Base-by-base conservation (phyloP, 2,797 vertebrate genomes). In the Fistularia tabacaria region DNA sequence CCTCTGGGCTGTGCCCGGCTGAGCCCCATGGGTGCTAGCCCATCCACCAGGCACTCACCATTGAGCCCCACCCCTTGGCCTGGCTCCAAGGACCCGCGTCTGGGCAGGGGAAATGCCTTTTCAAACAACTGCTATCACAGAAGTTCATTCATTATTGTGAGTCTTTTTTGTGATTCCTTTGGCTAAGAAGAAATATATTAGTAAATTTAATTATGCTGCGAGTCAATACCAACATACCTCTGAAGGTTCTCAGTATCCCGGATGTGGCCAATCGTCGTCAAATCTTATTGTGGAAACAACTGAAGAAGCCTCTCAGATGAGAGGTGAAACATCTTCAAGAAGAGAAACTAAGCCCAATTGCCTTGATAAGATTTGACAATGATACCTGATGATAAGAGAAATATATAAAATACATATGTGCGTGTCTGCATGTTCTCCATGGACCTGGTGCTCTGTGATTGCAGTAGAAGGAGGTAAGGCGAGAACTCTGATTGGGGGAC, bases 401-500 rank as follows among this genome's bases (percentile, higher is more conserved):
- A 25, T 25, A 25, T 25, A 25, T 14, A 9, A 36, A 55, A 25
- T 45, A 39, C 60, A 14, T 38, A 36, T 60, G 57, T 66, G 53
- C 54, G 52, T 43, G 39, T 72, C 54, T 62, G 59, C 46, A 46
- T 42, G 14, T 52, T 46, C 57, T 54, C 70, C 65, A 62, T 40
- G 49, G 62, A 59, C 71, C 71, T 68, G 57, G 49, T 50, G 65
- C 70, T 76, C 69, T 66, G 77, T 90, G 90, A 91, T 91, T 91
- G 83, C 82, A 74, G 71, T 65, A 68, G 60, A 77, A 89, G 84
- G 82, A 85, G 82, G 69, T 72, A 63, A 71, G 64, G 54, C 51
- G 14, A 81, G 71, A 68, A 47, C 58, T 88, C 74, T 90, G 90
- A 91, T 91, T 90, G 88, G 89, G 83, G 51, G 74, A 73, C 62